A percentile compares a stretch with the other conserved stretches of the same genome.
phyloP scores from a whole-genome alignment of 2,797 vertebrate genomes.

The Propithecus perrieri region DNA sequence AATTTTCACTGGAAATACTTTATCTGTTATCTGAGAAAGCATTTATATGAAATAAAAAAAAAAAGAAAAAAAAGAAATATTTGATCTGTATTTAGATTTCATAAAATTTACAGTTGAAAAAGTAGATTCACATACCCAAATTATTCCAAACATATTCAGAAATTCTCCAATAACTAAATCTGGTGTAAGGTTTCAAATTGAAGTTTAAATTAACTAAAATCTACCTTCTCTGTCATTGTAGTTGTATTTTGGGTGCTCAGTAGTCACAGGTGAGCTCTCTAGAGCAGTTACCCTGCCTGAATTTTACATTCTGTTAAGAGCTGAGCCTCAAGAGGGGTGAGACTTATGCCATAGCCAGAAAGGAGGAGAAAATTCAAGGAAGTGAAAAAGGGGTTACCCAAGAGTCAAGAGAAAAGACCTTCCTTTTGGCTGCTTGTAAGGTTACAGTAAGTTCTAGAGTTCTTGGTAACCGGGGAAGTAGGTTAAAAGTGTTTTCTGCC shows the following conservation, averaged over 20 bases:
- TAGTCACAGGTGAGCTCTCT: not conserved
- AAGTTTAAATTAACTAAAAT: slow-evolving; percentile 8
- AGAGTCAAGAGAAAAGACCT: slow-evolving; percentile 37
- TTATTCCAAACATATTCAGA: not conserved
- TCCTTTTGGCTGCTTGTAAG: slow-evolving; percentile 39
- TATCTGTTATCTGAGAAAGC: not conserved
- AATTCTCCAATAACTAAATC: slow-evolving; percentile 12
- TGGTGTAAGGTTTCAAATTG: not conserved
- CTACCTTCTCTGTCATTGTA: not conserved
- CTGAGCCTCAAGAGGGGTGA: not conserved
- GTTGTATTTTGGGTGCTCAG: not conserved
- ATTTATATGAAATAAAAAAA: too few relatives aligned
- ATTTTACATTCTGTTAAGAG: not conserved
- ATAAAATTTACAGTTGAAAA: slow-evolving; percentile 40
- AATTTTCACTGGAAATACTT: not conserved
- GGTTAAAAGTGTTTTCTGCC: not conserved
- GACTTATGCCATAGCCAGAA: not conserved
- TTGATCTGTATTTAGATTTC: slow-evolving; percentile 45
- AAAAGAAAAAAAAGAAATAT: not conserved
- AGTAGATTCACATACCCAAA: not conserved
- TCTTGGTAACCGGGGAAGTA: slow-evolving; percentile 13
- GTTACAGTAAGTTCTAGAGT: slow-evolving; percentile 54
- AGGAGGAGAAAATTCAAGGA: slow-evolving; percentile 38
- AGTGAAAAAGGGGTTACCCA: slow-evolving; percentile 30
- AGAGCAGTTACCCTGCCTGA: not conserved